A percentile compares a stretch with the other conserved stretches of the same genome.
Evolutionary conservation across 2,888 invertebrate genomes (phyloP).

Genomic region (Ephialtes manifestator): DNA sequence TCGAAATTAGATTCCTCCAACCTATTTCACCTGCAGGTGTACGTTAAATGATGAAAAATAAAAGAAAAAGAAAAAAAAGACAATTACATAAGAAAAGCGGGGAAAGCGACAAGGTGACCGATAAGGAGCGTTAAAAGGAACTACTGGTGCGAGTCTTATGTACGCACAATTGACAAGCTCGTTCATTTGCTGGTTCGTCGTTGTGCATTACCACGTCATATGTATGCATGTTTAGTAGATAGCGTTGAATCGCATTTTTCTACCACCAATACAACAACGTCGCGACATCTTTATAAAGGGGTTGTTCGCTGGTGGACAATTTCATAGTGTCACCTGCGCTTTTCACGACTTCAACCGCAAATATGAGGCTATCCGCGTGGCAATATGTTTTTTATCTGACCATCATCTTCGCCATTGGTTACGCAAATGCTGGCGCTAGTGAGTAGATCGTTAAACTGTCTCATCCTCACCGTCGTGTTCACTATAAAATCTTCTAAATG

Average conservation of each 20-base stretch:
- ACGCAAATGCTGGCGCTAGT: conserved; percentile 60
- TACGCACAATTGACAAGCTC: conserved; percentile 55
- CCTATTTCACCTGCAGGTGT: background rate
- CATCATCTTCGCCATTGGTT: conserved; percentile 51
- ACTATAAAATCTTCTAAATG: background rate
- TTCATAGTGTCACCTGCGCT: conserved; percentile 61
- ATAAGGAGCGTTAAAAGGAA: conserved; percentile 61
- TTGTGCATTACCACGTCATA: conserved; percentile 21
- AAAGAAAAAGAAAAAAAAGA: background rate
- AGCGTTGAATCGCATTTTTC: conserved; percentile 38
- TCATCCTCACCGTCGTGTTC: background rate
- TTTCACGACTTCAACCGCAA: conserved; percentile 54
- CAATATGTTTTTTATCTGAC: conserved; percentile 54
- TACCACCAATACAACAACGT: conserved; percentile 14
- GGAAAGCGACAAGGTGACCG: conserved; percentile 63
- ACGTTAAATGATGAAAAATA: background rate
- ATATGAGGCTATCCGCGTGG: conserved; percentile 59
- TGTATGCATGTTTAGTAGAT: conserved; percentile 52
- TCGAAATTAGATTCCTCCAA: background rate
- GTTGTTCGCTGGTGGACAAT: conserved; percentile 45
- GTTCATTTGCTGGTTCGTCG: conserved; percentile 19
- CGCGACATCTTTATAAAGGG: conserved; percentile 67
- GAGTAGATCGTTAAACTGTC: conserved; percentile 43
- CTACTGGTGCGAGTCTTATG: conserved; percentile 2
- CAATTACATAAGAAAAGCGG: conserved; percentile 43